phyloP scores from a whole-genome alignment of 2,113 vertebrate genomes.

The Myxocyprinus asiaticus region DNA sequence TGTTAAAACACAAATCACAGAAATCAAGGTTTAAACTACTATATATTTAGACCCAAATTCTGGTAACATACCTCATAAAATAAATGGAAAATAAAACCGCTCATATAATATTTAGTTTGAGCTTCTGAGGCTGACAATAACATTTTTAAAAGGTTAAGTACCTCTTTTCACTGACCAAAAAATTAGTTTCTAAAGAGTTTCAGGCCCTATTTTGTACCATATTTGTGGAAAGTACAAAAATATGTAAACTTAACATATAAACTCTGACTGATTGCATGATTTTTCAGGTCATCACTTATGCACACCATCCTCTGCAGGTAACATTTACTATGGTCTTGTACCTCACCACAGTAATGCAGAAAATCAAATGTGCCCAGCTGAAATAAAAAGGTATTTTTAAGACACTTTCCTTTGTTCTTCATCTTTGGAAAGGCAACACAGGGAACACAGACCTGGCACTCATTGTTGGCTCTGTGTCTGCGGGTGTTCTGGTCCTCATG shows the following conservation, averaged over 20 bases:
- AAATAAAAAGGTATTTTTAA: neutral
- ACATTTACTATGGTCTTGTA: neutral
- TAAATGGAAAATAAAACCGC: too few relatives aligned
- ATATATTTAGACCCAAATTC: too few relatives aligned
- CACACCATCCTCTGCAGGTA: neutral
- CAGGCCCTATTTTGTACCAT: too few relatives aligned
- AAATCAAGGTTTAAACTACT: neutral
- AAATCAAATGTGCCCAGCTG: neutral
- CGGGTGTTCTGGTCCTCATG: conserved; percentile 64
- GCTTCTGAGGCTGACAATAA: too few relatives aligned
- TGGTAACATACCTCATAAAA: too few relatives aligned
- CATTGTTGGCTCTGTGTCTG: conserved; percentile 64
- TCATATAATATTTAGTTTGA: too few relatives aligned
- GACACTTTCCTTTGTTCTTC: conserved; percentile 11
- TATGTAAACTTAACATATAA: neutral
- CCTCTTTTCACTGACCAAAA: too few relatives aligned
- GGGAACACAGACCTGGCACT: conserved; percentile 67
- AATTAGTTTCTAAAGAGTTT: too few relatives aligned
- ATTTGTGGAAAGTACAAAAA: too few relatives aligned
- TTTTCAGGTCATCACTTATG: conserved; percentile 37
- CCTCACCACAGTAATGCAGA: neutral
- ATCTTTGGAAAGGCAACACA: neutral
- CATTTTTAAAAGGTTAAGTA: too few relatives aligned
- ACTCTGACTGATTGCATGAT: neutral
- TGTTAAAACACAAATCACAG: neutral